These are phyloP conservation scores for Eulacestoma nigropectus DNA, from an alignment of 2,113 vertebrate genomes.

Conservation along the genomic window DNA sequence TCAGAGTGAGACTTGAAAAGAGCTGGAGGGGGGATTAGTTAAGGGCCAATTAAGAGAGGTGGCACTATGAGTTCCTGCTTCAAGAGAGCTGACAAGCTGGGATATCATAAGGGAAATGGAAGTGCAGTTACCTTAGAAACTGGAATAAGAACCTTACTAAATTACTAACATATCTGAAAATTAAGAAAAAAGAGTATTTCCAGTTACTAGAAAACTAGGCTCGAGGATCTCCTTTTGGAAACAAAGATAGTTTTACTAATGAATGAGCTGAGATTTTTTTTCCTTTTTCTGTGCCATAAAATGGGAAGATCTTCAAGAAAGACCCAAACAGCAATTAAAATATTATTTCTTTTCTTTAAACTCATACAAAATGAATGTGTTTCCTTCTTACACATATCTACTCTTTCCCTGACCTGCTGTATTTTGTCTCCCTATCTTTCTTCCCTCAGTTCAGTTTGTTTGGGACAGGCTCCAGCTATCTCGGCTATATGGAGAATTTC, in stretches of 20 bases:
- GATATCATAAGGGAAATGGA: background rate
- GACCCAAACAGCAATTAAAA: constrained; percentile 32
- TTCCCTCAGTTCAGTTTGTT: background rate
- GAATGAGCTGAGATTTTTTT: constrained; percentile 71
- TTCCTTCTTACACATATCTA: background rate
- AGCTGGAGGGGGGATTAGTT: background rate
- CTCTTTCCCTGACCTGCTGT: background rate
- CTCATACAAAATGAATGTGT: background rate
- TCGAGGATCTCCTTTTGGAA: constrained; percentile 77
- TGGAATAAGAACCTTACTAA: constrained; percentile 75
- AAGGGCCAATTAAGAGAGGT: background rate
- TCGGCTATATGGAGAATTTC: background rate
- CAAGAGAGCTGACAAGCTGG: background rate
- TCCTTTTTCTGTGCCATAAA: constrained; percentile 80
- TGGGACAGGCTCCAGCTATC: background rate
- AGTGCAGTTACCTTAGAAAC: background rate
- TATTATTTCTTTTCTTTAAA: background rate
- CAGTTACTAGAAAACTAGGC: constrained; percentile 82
- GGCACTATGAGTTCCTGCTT: background rate
- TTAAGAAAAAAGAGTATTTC: constrained; percentile 78
- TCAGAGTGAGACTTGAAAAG: background rate
- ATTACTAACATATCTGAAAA: constrained; percentile 79
- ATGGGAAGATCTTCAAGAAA: constrained; percentile 75
- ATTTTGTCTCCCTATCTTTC: background rate
- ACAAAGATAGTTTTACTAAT: constrained; percentile 75